These are phyloP conservation scores for Chydorus sphaericus DNA, from an alignment of 2,888 invertebrate genomes.

Conservation along the genomic window DNA sequence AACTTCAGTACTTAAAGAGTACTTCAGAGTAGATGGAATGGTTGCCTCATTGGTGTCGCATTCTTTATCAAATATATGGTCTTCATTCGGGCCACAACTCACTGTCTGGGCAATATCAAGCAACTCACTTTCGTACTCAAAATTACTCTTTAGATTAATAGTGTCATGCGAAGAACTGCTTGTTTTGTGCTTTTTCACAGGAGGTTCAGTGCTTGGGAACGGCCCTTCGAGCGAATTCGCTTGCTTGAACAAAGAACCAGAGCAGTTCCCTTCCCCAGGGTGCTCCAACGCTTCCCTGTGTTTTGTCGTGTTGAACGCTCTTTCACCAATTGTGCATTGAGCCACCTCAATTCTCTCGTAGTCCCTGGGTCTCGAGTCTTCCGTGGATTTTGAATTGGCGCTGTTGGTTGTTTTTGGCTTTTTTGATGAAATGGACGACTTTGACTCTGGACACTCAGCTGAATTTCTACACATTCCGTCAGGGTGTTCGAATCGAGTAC, in stretches of 20 bases:
- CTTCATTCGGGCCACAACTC: conserved; percentile 17
- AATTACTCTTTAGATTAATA: no score
- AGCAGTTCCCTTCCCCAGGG: background rate
- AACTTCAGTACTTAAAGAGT: conserved; percentile 43
- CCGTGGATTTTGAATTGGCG: background rate
- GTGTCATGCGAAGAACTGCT: no score
- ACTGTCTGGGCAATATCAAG: conserved; percentile 22
- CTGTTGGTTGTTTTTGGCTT: background rate
- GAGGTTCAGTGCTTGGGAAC: background rate
- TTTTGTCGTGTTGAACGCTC: background rate
- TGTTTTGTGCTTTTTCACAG: background rate
- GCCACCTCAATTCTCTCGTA: background rate
- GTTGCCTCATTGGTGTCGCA: conserved; percentile 16
- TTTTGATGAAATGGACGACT: background rate
- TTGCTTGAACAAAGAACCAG: background rate
- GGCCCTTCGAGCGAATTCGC: background rate
- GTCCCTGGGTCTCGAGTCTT: background rate
- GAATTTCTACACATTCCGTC: conserved; percentile 12
- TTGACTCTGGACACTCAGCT: background rate
- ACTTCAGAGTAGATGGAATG: conserved; percentile 21
- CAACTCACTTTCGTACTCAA: conserved; percentile 22
- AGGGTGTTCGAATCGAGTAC: conserved; percentile 12
- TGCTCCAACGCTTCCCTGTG: background rate
- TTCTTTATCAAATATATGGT: conserved; percentile 15
- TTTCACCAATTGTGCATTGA: background rate